These are phyloP conservation scores for Hormaphis cornu DNA, from an alignment of 1,140 invertebrate genomes.

Conservation along the genomic window DNA sequence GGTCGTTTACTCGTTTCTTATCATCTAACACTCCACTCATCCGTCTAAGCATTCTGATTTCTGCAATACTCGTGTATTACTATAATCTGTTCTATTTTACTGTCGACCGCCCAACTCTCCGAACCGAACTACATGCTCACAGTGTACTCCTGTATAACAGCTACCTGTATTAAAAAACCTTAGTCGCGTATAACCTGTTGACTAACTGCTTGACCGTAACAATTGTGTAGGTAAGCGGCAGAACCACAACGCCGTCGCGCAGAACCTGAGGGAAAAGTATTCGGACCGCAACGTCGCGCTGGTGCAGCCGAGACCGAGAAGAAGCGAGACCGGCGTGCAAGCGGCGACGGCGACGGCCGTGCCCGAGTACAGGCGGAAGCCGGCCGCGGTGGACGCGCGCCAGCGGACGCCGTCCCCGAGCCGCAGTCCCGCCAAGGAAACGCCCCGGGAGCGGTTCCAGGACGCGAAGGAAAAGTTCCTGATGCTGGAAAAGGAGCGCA, in stretches of 20 bases:
- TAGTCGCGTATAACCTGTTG: too few relatives aligned
- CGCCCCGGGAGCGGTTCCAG: conserved; percentile 66
- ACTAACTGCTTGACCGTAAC: too few relatives aligned
- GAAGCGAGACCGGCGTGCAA: conserved; percentile 4
- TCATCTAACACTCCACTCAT: too few relatives aligned
- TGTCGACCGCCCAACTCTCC: too few relatives aligned
- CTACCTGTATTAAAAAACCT: too few relatives aligned
- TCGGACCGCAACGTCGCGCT: conserved; percentile 9
- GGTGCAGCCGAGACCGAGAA: conserved; percentile 7
- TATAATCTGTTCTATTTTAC: too few relatives aligned
- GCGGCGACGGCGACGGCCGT: neutral
- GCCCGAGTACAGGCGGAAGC: neutral
- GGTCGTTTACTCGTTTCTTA: too few relatives aligned
- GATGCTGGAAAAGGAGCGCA: conserved; percentile 60
- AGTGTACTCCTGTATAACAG: too few relatives aligned
- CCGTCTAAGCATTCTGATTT: too few relatives aligned
- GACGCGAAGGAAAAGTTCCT: conserved; percentile 75
- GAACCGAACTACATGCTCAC: too few relatives aligned
- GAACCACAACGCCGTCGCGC: neutral
- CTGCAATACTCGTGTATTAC: too few relatives aligned
- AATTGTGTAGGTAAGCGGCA: too few relatives aligned
- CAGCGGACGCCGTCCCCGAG: conserved; percentile 47
- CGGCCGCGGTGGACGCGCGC: conserved; percentile 44
- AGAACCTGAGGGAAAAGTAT: neutral
- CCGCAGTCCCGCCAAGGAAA: conserved; percentile 42